Evolutionary conservation across 2,797 vertebrate genomes (phyloP).

Genomic region (Malurus leucopterus): DNA sequence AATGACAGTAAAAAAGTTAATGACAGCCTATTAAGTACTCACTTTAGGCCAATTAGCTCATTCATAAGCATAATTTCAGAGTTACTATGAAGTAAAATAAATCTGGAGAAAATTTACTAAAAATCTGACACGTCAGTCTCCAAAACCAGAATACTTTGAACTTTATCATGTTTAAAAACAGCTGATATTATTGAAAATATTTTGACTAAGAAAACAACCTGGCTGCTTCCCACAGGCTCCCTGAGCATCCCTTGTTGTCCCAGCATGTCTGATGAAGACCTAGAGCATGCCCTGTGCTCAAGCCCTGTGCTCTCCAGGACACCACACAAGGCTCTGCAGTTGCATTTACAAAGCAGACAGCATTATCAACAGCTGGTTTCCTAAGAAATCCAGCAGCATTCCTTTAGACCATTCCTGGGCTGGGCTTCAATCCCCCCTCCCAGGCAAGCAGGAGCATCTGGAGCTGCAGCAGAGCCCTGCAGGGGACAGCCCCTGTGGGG

Average conservation of each 20-base stretch:
- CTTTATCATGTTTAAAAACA: not conserved
- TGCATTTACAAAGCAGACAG: not conserved
- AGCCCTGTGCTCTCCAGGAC: not conserved
- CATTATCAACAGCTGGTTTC: not conserved
- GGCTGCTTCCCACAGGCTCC: not conserved
- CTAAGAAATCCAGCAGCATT: not conserved
- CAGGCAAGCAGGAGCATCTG: not conserved
- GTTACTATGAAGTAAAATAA: not conserved
- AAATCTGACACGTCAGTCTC: not conserved
- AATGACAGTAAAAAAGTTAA: not conserved
- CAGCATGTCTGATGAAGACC: rapidly evolving
- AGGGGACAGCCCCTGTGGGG: rapidly evolving
- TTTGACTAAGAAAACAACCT: not conserved
- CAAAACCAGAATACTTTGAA: not conserved
- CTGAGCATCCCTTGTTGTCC: not conserved
- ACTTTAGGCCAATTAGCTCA: not conserved
- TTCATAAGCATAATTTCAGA: not conserved
- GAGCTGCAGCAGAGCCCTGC: not conserved
- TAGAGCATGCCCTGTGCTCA: not conserved
- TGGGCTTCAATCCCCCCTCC: not conserved
- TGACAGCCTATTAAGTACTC: not conserved
- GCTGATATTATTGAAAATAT: not conserved
- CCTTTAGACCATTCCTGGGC: rapidly evolving
- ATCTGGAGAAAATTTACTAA: not conserved
- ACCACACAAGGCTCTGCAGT: not conserved